Evolutionary conservation across 64 coral and sea anemone species (phyloP).

Genomic region (Anthopleura sola): DNA sequence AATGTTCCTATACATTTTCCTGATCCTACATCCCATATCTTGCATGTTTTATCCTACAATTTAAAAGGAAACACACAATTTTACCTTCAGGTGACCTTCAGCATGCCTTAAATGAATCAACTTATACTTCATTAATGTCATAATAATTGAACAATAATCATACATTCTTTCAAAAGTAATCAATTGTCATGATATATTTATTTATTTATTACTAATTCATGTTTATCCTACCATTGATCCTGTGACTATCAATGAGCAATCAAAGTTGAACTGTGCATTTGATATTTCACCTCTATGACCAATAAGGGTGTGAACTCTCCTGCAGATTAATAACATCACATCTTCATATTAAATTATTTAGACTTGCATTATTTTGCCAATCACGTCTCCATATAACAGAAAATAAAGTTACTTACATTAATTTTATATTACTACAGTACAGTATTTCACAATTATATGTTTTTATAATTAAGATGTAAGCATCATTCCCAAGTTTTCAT

Average conservation of each 20-base stretch:
- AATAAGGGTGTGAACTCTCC: slow-evolving; percentile 85
- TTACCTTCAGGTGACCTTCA: not conserved
- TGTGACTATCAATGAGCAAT: slow-evolving; percentile 91
- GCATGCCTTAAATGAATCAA: not conserved
- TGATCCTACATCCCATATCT: slow-evolving; percentile 92
- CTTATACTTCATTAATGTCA: not conserved
- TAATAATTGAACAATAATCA: no score
- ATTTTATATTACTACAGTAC: no score
- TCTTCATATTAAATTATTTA: not conserved
- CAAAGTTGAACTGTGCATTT: slow-evolving; percentile 99
- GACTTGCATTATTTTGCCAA: no score
- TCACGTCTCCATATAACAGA: no score
- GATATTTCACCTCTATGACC: slow-evolving; percentile 98
- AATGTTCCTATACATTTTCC: slow-evolving; percentile 95
- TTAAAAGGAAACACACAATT: not conserved
- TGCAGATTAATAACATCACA: slow-evolving; percentile 34
- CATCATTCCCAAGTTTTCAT: no score
- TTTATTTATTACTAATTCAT: no score
- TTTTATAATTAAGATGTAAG: no score
- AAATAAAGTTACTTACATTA: no score
- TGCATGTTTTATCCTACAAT: slow-evolving; percentile 93
- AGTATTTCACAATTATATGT: no score
- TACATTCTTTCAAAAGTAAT: no score
- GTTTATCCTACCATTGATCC: slow-evolving; percentile 85
- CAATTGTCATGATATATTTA: no score